Percentiles rank a stretch among this genome's conserved stretches.
These are phyloP conservation scores for Caloenas nicobarica DNA, from an alignment of 2,113 vertebrate species.

Conservation along the genomic window DNA sequence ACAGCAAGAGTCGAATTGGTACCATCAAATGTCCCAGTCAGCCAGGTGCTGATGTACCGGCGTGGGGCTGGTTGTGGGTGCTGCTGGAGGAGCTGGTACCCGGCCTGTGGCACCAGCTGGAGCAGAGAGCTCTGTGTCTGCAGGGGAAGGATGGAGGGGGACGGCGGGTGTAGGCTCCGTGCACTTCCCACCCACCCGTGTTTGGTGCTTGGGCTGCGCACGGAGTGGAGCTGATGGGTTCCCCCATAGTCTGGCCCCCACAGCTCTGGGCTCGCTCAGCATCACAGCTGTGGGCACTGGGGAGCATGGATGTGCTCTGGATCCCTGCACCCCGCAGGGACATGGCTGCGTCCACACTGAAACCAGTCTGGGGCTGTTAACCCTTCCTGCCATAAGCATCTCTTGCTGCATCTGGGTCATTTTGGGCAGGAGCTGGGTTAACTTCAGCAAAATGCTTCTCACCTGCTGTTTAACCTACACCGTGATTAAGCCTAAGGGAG, in stretches of 20 bases:
- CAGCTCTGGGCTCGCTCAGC: neutral
- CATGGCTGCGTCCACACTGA: fast-evolving
- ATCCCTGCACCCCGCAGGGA: neutral
- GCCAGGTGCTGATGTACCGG: fast-evolving
- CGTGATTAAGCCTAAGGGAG: neutral
- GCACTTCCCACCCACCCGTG: neutral
- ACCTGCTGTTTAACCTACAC: neutral
- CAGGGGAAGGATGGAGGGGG: neutral
- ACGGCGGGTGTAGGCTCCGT: fast-evolving
- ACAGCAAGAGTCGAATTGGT: neutral
- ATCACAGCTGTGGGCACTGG: neutral
- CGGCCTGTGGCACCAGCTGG: fast-evolving
- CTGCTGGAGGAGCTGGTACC: neutral
- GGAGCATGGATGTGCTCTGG: neutral
- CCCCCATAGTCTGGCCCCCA: neutral
- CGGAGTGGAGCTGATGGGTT: neutral
- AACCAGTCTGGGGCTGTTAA: neutral
- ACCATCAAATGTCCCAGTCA: neutral
- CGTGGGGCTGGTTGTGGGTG: neutral
- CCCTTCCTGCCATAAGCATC: neutral
- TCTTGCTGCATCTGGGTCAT: neutral
- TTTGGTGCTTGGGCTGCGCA: neutral
- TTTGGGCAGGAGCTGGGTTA: neutral
- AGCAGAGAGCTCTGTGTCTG: no score
- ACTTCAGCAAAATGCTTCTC: neutral